Evolutionary conservation across 1,140 invertebrate genomes (phyloP).

Genomic region (Thaumetopoea pityocampa): DNA sequence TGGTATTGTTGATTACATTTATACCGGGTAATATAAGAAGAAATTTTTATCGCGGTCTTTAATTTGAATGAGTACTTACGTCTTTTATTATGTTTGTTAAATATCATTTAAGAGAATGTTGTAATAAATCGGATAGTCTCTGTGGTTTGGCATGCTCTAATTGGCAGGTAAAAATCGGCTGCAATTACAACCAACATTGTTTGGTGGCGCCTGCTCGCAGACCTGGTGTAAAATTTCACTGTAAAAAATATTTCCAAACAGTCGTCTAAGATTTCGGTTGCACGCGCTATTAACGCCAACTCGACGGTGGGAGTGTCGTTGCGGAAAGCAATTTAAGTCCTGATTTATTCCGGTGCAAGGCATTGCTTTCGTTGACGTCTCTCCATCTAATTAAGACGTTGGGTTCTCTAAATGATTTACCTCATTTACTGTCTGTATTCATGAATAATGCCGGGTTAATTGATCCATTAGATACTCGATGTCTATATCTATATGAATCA

Average conservation of each 20-base stretch:
- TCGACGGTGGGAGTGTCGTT: conserved; percentile 60
- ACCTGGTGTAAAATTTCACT: conserved; percentile 43
- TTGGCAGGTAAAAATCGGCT: conserved; percentile 24
- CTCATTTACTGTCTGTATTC: too few species aligned
- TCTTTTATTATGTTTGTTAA: conserved; percentile 22
- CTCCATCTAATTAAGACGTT: conserved; percentile 60
- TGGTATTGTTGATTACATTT: conserved; percentile 38
- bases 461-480: conserved; percentile 27
- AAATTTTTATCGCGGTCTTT: conserved; percentile 18
- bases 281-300: conserved; percentile 67
- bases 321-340: conserved; percentile 65
- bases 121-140: conserved; percentile 16
- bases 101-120: conserved; percentile 19
- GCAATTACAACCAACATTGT: conserved; percentile 35
- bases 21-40: conserved; percentile 22
- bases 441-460: too few species aligned
- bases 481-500: not conserved
- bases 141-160: conserved; percentile 22
- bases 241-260: conserved; percentile 56
- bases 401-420: conserved; percentile 59
- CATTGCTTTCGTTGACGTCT: conserved; percentile 49
- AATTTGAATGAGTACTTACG: conserved; percentile 24
- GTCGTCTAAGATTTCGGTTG: conserved; percentile 58
- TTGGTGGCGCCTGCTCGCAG: conserved; percentile 41
- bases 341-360: conserved; percentile 56